Percentiles rank a stretch among this genome's conserved stretches.
phyloP scores from a whole-genome alignment of 2,113 vertebrate genomes.

The Hepsetus odoe region DNA sequence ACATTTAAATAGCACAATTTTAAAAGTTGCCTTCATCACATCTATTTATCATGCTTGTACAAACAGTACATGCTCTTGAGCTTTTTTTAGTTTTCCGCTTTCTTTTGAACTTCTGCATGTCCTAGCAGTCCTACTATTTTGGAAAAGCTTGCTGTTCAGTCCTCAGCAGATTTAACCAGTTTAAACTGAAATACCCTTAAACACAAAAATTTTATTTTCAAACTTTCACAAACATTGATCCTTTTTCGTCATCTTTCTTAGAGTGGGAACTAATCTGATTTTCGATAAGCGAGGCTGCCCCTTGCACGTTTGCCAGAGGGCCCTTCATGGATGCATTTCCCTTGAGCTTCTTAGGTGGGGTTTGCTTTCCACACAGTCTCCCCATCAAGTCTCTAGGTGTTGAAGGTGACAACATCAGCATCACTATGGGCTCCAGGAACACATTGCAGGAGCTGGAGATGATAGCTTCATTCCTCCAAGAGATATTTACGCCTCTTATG shows the following conservation, averaged over 20 bases:
- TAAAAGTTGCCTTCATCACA: too few species aligned
- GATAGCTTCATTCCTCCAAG: constrained; percentile 73
- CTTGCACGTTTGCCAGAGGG: background rate
- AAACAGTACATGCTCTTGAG: background rate
- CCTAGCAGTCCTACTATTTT: background rate
- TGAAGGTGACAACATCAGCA: constrained; percentile 75
- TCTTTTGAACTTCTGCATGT: background rate
- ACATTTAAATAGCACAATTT: background rate
- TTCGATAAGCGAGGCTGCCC: constrained; percentile 8
- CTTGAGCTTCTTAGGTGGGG: background rate
- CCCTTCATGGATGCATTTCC: background rate
- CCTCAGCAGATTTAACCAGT: background rate
- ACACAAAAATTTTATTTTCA: too few species aligned
- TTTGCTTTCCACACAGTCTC: constrained; percentile 58
- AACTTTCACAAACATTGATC: background rate
- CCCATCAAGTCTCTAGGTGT: constrained; percentile 60
- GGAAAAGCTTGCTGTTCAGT: background rate
- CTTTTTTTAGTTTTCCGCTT: background rate
- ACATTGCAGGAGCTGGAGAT: constrained; percentile 77
- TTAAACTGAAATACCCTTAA: too few species aligned
- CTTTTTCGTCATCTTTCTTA: background rate
- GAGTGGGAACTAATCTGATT: constrained; percentile 31
- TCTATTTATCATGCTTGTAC: background rate
- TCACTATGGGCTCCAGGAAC: constrained; percentile 78
- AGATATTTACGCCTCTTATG: constrained; percentile 40